phyloP scores from a whole-genome alignment of 1,140 invertebrate species.

The Calephelis nemesis region DNA sequence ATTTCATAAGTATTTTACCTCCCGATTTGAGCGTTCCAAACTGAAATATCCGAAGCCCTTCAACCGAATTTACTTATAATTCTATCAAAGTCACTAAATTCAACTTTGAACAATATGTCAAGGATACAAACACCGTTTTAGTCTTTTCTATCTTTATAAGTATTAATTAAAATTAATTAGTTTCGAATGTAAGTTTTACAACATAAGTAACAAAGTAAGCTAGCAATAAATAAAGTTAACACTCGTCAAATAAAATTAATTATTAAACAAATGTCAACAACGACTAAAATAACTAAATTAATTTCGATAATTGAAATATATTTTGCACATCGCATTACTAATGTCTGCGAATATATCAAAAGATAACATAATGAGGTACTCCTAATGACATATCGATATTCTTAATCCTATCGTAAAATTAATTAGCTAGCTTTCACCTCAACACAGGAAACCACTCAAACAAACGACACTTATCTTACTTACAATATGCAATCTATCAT shows the following conservation, averaged over 20 bases:
- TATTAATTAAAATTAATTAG: too few species aligned
- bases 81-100: too few species aligned
- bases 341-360: conserved; percentile 14
- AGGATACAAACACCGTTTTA: too few species aligned
- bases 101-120: too few species aligned
- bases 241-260: background rate
- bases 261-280: background rate
- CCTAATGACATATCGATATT: conserved; percentile 29
- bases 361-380: conserved; percentile 19
- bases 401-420: conserved; percentile 39
- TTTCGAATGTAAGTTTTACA: too few species aligned
- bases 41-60: too few species aligned
- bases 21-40: too few species aligned
- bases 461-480: conserved; percentile 67
- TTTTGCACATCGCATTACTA: conserved; percentile 7
- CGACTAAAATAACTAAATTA: conserved; percentile 6
- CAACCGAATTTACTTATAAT: too few species aligned
- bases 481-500: conserved; percentile 75
- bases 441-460: conserved; percentile 70
- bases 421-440: conserved; percentile 64
- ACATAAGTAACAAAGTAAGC: too few species aligned
- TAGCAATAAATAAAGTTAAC: too few species aligned
- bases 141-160: too few species aligned
- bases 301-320: conserved; percentile 8
- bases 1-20: too few species aligned